Evolutionary conservation across 2,113 vertebrate species (phyloP), one percentile per base, ranked within the genome.

Genomic region (Lophochroa leadbeateri): DNA sequence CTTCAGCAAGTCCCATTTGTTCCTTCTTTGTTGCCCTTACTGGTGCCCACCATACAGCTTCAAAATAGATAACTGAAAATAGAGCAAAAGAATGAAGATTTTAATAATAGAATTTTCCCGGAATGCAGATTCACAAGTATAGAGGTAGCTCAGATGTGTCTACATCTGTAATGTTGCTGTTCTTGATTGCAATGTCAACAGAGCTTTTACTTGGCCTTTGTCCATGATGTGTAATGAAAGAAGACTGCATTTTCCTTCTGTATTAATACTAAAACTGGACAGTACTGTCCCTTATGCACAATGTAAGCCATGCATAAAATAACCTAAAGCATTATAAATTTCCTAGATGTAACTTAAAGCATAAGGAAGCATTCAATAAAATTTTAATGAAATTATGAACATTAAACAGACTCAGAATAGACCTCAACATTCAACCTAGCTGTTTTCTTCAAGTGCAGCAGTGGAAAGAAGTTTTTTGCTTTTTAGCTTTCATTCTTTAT

Each of bases 361-460:
- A 1, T 87, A 95, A 95, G 29, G n/a, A 81, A 83, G 13, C 55
- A 46, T 91, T 86, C 67, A 78, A 95, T 96, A 94, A 81, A 95
- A 82, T 81, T 94, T 75, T 93, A 94, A 94, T 94, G 55, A 70
- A 78, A 78, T 91, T 96, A 67, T 79, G 88, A 97, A 81, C 76
- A 63, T 93, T 82, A 90, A 63, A 28, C 49, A 79, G 31, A 31
- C 33, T 88, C 29, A 50, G 41, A 92, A 95, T 84, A 86, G 37
- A 84, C 35, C 14, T 96, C 72, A 70, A 33, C 37, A 44, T 82
- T 93, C 52, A 95, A 77, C 35, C 43, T 72, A 85, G 21, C 16
- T 72, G 16, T 78, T 95, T 94, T 82, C 50, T 91, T 95, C 50
- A 90, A 85, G 37, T 92, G n/a, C 2, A 71, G 10, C 21, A 57